Conservation (phyloP, 2,797 vertebrate genomes). For the Dryobates pubescens region DNA sequence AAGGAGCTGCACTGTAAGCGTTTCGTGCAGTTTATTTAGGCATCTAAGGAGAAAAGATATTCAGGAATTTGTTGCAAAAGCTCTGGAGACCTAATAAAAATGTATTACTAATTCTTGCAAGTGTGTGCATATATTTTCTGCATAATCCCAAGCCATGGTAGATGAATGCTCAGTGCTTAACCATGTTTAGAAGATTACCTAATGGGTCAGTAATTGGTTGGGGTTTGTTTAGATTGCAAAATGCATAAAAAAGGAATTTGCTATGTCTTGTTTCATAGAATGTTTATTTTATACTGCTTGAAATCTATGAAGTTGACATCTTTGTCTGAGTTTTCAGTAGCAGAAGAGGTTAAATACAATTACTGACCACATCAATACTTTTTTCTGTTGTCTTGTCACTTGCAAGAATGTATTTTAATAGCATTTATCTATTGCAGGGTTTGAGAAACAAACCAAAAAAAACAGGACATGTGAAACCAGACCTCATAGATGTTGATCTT, state of each 20-base stretch:
- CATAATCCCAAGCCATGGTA: neutral
- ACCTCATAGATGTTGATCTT: slow-evolving; percentile 98
- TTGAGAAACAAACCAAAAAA: slow-evolving; percentile 99
- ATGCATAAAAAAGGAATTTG: neutral
- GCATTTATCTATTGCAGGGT: slow-evolving; percentile 82
- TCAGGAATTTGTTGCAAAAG: neutral
- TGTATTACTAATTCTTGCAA: slow-evolving; percentile 59
- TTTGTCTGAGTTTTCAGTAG: neutral
- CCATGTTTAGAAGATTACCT: neutral
- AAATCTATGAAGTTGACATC: neutral
- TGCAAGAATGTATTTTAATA: neutral
- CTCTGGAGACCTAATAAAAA: neutral
- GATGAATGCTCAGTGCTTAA: neutral
- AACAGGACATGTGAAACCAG: slow-evolving; percentile 97
- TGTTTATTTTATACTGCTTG: neutral
- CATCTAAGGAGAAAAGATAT: neutral
- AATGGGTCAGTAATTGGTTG: slow-evolving; percentile 9
- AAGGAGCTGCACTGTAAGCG: neutral
- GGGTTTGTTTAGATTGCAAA: neutral
- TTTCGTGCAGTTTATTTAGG: neutral
- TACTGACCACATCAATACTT: slow-evolving; percentile 9
- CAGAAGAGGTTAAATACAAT: neutral
- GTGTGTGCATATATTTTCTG: slow-evolving; percentile 22
- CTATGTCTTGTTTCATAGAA: neutral
- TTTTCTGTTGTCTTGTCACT: neutral